These are phyloP conservation scores for Fratercula arctica DNA, from an alignment of 2,797 vertebrate species.

Conservation along the genomic window DNA sequence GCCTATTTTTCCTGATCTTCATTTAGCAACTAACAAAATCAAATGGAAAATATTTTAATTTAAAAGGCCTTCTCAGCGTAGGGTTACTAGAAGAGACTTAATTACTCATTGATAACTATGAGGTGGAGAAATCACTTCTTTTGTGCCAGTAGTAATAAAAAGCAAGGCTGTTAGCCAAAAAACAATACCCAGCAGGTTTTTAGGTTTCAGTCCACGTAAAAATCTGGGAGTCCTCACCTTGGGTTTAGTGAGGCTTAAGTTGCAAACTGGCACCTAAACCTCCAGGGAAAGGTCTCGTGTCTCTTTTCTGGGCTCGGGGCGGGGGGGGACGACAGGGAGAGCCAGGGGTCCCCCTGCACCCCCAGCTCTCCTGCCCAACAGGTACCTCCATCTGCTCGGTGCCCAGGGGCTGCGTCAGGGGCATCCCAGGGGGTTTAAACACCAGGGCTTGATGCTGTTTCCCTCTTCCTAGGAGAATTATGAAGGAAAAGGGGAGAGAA, in stretches of 20 bases:
- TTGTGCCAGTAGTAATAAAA: background rate
- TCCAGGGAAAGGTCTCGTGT: background rate
- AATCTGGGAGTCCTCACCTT: background rate
- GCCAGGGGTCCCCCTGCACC: background rate
- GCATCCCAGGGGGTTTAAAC: background rate
- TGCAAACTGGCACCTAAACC: background rate
- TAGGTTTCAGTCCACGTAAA: accelerated
- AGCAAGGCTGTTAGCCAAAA: background rate
- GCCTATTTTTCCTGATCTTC: slow-evolving; percentile 35
- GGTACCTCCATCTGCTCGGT: background rate
- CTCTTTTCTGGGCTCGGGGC: accelerated
- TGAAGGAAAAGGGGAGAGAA: background rate
- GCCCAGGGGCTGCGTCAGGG: background rate
- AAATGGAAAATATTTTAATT: slow-evolving; percentile 53
- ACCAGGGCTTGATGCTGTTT: background rate
- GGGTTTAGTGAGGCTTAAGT: background rate
- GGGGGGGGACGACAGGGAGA: background rate
- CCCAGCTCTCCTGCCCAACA: background rate
- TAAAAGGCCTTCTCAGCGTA: background rate
- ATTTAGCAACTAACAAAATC: slow-evolving; percentile 48
- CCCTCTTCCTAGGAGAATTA: background rate
- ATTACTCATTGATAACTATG: slow-evolving; percentile 4
- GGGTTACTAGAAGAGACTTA: slow-evolving; percentile 3
- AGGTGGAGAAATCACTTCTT: slow-evolving; percentile 27
- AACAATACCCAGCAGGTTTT: background rate